Evolutionary conservation across 2,797 vertebrate genomes (phyloP).

Genomic region (Ambastaia sidthimunki): DNA sequence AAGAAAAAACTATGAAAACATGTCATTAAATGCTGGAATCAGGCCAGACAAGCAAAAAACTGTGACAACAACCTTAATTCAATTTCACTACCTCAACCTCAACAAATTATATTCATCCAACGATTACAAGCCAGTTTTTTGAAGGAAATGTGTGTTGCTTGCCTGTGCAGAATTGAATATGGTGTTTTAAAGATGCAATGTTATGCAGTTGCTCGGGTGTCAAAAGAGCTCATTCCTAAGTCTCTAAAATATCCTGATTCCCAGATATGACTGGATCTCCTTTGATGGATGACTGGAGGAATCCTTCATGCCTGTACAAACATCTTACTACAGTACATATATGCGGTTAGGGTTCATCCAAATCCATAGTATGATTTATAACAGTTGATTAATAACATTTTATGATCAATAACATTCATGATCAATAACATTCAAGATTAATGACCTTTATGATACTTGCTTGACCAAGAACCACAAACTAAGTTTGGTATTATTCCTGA

Average conservation of each 20-base stretch:
- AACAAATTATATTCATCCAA: neutral
- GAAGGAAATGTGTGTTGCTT: neutral
- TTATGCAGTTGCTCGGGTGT: neutral
- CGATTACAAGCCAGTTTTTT: neutral
- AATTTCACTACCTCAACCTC: constrained; percentile 8
- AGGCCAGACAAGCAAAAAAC: neutral
- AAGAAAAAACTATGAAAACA: neutral
- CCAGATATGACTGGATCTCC: neutral
- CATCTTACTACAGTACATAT: neutral
- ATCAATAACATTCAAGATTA: too few species aligned
- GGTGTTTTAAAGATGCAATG: neutral
- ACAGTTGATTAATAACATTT: too few species aligned
- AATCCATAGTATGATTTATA: neutral
- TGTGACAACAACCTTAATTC: constrained; percentile 11
- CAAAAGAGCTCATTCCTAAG: neutral
- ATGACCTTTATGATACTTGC: too few species aligned
- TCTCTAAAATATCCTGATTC: neutral
- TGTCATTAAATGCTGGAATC: neutral
- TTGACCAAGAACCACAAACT: neutral
- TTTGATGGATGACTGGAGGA: neutral
- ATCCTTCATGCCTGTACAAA: neutral
- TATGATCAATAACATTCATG: too few species aligned
- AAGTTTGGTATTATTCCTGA: neutral
- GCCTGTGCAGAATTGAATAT: neutral
- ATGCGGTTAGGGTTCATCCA: neutral